These are phyloP conservation scores for Charanyca ferruginea DNA, from an alignment of 2,888 invertebrate species.

Conservation along the genomic window DNA sequence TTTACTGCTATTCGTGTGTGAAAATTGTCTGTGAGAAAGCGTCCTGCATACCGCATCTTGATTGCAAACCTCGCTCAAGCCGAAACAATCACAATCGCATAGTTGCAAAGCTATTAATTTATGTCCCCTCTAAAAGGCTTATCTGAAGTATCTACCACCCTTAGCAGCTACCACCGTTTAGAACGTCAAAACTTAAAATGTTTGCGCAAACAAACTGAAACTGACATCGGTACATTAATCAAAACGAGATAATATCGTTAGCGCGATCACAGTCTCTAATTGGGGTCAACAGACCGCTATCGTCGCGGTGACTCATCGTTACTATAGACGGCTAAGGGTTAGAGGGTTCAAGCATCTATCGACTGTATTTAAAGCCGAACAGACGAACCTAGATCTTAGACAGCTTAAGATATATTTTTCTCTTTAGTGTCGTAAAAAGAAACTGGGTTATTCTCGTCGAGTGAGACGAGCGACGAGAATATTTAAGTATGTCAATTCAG, in stretches of 20 bases:
- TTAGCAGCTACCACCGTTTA: background rate
- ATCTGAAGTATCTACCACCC: background rate
- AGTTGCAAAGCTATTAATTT: background rate
- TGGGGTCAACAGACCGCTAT: constrained; percentile 68
- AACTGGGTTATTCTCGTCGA: constrained; percentile 35
- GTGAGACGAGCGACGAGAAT: constrained; percentile 16
- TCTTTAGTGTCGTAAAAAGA: constrained; percentile 8
- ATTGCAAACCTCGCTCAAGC: constrained; percentile 4
- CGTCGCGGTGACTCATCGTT: constrained; percentile 55
- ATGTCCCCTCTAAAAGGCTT: background rate
- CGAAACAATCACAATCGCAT: constrained; percentile 4
- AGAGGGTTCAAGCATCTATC: constrained; percentile 39
- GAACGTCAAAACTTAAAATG: constrained; percentile 1
- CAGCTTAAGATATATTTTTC: constrained; percentile 10
- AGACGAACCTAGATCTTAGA: background rate
- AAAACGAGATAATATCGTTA: constrained; percentile 51
- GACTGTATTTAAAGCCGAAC: background rate
- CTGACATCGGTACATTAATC: constrained; percentile 48
- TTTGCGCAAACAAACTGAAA: constrained; percentile 23
- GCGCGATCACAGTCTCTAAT: constrained; percentile 58
- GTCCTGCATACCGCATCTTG: constrained; percentile 7
- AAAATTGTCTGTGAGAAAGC: constrained; percentile 29
- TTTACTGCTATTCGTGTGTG: constrained; percentile 38
- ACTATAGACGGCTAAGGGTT: constrained; percentile 43
- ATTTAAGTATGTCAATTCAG: constrained; percentile 33